These are phyloP conservation scores for Parotia lawesii DNA, from an alignment of 2,113 vertebrate genomes.

Conservation along the genomic window DNA sequence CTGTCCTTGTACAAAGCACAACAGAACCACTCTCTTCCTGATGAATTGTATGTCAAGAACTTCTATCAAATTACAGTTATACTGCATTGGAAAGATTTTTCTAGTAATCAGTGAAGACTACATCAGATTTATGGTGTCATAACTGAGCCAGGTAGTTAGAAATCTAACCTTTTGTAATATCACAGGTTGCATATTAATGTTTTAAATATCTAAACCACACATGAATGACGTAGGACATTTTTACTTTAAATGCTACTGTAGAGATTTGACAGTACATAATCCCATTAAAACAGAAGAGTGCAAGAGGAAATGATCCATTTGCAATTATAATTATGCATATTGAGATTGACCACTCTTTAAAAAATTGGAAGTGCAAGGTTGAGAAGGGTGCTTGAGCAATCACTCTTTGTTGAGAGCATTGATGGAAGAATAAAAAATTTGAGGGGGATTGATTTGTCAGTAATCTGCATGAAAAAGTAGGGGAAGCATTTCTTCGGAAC, in stretches of 20 bases:
- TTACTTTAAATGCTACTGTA: constrained; percentile 28
- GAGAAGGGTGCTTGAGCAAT: constrained; percentile 16
- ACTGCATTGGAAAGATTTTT: not conserved
- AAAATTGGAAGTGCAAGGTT: constrained; percentile 13
- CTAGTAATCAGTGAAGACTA: not conserved
- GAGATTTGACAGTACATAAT: not conserved
- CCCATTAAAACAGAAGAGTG: constrained; percentile 37
- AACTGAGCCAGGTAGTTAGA: not conserved
- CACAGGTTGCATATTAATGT: constrained; percentile 22
- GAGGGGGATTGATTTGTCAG: not conserved
- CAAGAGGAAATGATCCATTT: constrained; percentile 14
- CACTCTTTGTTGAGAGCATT: constrained; percentile 33
- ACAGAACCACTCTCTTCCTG: not conserved
- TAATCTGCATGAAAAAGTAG: not conserved
- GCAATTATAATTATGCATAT: constrained; percentile 30
- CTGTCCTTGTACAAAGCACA: not conserved
- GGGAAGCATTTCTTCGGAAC: not conserved
- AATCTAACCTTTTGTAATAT: constrained; percentile 12
- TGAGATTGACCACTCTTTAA: constrained; percentile 21
- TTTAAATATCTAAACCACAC: not conserved
- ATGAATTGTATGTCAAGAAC: not conserved
- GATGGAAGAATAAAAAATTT: constrained; percentile 32
- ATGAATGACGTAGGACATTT: not conserved
- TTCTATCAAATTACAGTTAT: not conserved
- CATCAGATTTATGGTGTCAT: not conserved